These are phyloP conservation scores for Cerceris rybyensis DNA, from an alignment of 2,888 invertebrate genomes.

Conservation along the genomic window DNA sequence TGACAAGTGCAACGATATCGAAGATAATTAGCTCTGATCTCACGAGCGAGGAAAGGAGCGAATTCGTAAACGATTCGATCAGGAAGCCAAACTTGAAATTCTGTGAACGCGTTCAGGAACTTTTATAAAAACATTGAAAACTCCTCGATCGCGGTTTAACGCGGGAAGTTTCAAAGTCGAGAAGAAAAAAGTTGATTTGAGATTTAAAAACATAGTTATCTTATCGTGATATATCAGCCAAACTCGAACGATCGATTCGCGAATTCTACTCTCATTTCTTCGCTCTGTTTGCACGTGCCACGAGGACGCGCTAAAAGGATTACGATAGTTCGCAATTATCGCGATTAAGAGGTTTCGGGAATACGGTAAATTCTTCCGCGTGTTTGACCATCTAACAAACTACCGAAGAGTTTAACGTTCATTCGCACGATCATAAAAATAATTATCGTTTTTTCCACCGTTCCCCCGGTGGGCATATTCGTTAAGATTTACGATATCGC, in stretches of 20 bases:
- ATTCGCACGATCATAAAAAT: conserved; percentile 55
- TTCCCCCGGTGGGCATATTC: conserved; percentile 42
- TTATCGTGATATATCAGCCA: no score
- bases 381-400: conserved; percentile 26
- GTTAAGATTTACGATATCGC: conserved; percentile 67
- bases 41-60: background rate
- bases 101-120: background rate
- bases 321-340: background rate
- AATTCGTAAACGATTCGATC: background rate
- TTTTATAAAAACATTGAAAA: background rate
- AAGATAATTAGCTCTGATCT: no score
- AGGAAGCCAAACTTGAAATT: background rate
- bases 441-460: conserved; percentile 49
- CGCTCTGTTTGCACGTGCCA: no score
- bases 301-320: background rate
- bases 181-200: no score
- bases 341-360: conserved; percentile 21
- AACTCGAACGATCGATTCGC: no score
- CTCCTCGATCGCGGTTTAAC: no score
- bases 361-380: conserved; percentile 11
- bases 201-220: no score
- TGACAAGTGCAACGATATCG: no score
- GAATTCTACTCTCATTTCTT: no score
- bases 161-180: no score
- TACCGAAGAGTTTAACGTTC: conserved; percentile 25